Evolutionary conservation across 2,113 vertebrate genomes (phyloP).

Genomic region (Apteryx owenii): DNA sequence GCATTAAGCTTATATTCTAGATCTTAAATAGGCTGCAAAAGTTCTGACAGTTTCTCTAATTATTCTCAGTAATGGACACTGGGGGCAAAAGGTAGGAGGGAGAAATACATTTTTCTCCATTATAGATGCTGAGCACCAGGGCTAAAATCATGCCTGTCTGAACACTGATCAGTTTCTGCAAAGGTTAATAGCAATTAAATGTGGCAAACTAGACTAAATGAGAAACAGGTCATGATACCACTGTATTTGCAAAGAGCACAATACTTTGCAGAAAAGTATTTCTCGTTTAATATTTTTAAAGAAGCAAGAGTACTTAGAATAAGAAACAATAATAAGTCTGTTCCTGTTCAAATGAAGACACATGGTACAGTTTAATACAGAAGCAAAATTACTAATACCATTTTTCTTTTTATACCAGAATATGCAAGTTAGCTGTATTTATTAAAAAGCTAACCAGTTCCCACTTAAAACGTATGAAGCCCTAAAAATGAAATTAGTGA

Average conservation of each 20-base stretch:
- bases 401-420: not conserved
- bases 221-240: slow-evolving; percentile 86
- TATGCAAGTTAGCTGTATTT: not conserved
- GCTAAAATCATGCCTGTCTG: slow-evolving; percentile 87
- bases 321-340: slow-evolving; percentile 27
- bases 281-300: slow-evolving; percentile 71
- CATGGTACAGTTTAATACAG: not conserved
- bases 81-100: slow-evolving; percentile 80
- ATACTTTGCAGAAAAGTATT: slow-evolving; percentile 71
- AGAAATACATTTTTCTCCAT: slow-evolving; percentile 83
- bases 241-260: slow-evolving; percentile 82
- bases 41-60: slow-evolving; percentile 85
- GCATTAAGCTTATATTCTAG: slow-evolving; percentile 67
- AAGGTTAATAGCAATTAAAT: slow-evolving; percentile 92
- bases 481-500: not conserved
- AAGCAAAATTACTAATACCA: slow-evolving; percentile 15
- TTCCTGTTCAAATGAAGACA: slow-evolving; percentile 27
- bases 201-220: slow-evolving; percentile 87
- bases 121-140: slow-evolving; percentile 80
- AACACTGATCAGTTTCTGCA: slow-evolving; percentile 86
- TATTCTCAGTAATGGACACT: slow-evolving; percentile 82
- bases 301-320: slow-evolving; percentile 13
- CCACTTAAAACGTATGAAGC: not conserved
- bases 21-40: slow-evolving; percentile 75
- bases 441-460: not conserved